Conservation (phyloP, 2,113 vertebrate species). For the Stigmatopora argus region DNA sequence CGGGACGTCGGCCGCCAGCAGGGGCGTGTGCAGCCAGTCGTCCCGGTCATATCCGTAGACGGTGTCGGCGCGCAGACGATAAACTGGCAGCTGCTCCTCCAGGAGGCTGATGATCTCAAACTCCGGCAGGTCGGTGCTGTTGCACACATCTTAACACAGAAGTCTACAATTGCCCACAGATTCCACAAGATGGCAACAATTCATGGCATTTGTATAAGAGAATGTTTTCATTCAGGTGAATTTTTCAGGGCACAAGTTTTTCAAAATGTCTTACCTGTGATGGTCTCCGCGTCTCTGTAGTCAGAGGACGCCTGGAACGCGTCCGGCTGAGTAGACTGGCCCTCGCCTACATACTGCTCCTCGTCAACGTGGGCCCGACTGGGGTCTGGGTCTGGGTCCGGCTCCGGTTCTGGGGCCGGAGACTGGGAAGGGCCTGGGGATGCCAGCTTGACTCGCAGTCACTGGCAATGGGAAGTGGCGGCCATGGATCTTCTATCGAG, state of each 20-base stretch:
- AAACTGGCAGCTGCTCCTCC: constrained; percentile 95
- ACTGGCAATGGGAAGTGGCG: constrained; percentile 36
- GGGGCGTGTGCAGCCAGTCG: constrained; percentile 97
- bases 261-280: constrained; percentile 58
- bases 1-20: constrained; percentile 82
- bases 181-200: too few species aligned
- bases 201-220: too few species aligned
- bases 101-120: constrained; percentile 98
- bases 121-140: constrained; percentile 94
- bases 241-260: too few species aligned
- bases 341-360: constrained; percentile 72
- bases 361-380: constrained; percentile 33
- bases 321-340: constrained; percentile 31
- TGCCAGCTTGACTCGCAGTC: constrained; percentile 71
- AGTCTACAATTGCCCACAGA: too few species aligned
- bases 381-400: constrained; percentile 40
- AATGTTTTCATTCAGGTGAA: too few species aligned
- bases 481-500: constrained; percentile 57
- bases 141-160: constrained; percentile 86
- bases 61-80: constrained; percentile 89
- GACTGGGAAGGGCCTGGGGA: constrained; percentile 52
- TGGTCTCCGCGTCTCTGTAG: constrained; percentile 72
- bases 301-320: constrained; percentile 20
- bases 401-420: constrained; percentile 49
- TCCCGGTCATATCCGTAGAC: constrained; percentile 95